Evolutionary conservation across 2,888 invertebrate species (phyloP).

Genomic region (Zygogramma bicolorata): DNA sequence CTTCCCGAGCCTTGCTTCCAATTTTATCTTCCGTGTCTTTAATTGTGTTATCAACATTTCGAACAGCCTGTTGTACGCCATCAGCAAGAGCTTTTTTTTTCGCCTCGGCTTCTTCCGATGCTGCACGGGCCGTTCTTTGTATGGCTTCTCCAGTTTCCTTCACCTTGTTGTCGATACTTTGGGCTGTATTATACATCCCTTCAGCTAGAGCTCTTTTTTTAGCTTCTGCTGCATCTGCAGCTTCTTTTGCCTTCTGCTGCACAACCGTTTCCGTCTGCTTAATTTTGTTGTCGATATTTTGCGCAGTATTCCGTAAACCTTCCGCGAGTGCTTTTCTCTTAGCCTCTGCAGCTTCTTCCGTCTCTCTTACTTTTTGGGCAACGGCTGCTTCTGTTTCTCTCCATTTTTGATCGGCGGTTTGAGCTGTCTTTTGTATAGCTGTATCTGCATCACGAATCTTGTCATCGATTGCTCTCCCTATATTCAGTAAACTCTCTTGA

Average conservation of each 20-base stretch:
- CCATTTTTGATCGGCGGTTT: slow-evolving; percentile 45
- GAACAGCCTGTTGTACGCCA: slow-evolving; percentile 31
- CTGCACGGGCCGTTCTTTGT: slow-evolving; percentile 30
- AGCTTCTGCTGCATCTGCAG: slow-evolving; percentile 17
- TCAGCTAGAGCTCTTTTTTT: slow-evolving; percentile 30
- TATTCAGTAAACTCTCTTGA: slow-evolving; percentile 26
- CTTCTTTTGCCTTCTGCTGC: not conserved
- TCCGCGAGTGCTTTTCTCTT: slow-evolving; percentile 69
- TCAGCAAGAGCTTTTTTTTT: slow-evolving; percentile 43
- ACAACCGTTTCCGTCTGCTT: slow-evolving; percentile 38
- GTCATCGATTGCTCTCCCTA: slow-evolving; percentile 35
- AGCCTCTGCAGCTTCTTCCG: slow-evolving; percentile 59
- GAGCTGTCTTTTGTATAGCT: slow-evolving; percentile 31
- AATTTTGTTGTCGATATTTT: slow-evolving; percentile 61
- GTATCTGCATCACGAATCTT: slow-evolving; percentile 35
- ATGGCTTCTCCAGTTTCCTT: slow-evolving; percentile 68
- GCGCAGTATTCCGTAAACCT: slow-evolving; percentile 55
- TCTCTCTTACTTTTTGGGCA: slow-evolving; percentile 42
- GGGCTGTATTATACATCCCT: slow-evolving; percentile 29
- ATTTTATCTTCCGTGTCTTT: slow-evolving; percentile 43
- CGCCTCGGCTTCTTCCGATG: slow-evolving; percentile 40
- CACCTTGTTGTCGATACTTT: slow-evolving; percentile 71
- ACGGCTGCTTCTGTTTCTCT: slow-evolving; percentile 47
- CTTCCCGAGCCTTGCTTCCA: slow-evolving; percentile 38
- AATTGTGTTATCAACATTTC: slow-evolving; percentile 34